These are phyloP conservation scores for Pygmarrhopalites habei DNA, from an alignment of 1,140 invertebrate species.

Conservation along the genomic window DNA sequence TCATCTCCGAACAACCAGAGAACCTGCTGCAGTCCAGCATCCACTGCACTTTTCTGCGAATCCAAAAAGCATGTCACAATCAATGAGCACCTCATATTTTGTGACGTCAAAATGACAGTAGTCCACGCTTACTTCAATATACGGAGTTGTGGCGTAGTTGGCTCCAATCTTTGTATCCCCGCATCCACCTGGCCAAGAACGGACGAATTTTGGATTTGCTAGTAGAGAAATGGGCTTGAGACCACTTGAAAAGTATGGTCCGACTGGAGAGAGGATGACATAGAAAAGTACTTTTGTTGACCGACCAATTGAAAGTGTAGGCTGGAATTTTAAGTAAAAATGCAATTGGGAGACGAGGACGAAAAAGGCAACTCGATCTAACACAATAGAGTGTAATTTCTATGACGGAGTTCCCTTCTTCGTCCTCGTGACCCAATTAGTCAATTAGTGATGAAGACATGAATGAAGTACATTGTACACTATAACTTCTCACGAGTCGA, in stretches of 20 bases:
- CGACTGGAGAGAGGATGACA: conserved; percentile 85
- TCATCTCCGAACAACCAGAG: conserved; percentile 94
- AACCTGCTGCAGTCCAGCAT: conserved; percentile 84
- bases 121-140: conserved; percentile 55
- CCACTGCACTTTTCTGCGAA: conserved; percentile 60
- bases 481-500: too few species aligned
- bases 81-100: too few species aligned
- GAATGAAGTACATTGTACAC: too few species aligned
- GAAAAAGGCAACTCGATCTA: too few species aligned
- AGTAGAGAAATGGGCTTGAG: conserved; percentile 69
- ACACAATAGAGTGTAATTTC: too few species aligned
- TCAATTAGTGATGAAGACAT: too few species aligned
- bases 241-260: conserved; percentile 73
- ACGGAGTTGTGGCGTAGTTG: conserved; percentile 80
- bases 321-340: too few species aligned
- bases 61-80: conserved; percentile 12
- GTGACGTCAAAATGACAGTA: too few species aligned
- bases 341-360: too few species aligned
- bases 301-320: conserved; percentile 77
- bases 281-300: conserved; percentile 81
- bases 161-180: conserved; percentile 93
- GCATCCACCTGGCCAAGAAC: conserved; percentile 93
- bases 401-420: too few species aligned
- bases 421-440: too few species aligned
- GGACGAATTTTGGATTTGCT: conserved; percentile 69